Conservation (phyloP, 2,888 invertebrate genomes). For the Mythimna impura region DNA sequence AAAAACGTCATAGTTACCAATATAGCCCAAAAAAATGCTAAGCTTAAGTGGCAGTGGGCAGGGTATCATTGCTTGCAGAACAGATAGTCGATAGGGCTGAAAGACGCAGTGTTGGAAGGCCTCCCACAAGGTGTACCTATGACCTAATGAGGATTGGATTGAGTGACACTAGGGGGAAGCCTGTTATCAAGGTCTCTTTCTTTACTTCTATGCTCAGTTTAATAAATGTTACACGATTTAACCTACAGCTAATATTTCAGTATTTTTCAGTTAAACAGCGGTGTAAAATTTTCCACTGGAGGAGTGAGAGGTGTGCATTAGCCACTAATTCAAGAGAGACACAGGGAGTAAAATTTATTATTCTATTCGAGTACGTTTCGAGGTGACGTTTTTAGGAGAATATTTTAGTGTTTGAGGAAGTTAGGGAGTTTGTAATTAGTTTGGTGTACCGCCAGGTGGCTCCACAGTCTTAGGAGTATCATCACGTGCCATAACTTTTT, state of each 20-base stretch:
- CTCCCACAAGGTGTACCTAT: too few relatives aligned
- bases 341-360: conserved; percentile 79
- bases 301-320: conserved; percentile 64
- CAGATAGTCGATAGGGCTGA: too few relatives aligned
- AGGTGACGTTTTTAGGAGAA: conserved; percentile 89
- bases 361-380: conserved; percentile 79
- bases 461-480: conserved; percentile 85
- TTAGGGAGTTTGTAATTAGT: conserved; percentile 89
- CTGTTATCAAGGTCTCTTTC: not conserved
- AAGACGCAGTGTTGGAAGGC: too few relatives aligned
- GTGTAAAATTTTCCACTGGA: conserved; percentile 47
- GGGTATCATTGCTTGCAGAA: too few relatives aligned
- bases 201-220: not conserved
- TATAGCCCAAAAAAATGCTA: too few relatives aligned
- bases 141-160: too few relatives aligned
- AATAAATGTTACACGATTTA: conserved; percentile 4
- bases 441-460: conserved; percentile 85
- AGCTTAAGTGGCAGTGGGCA: too few relatives aligned
- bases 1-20: too few relatives aligned
- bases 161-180: too few relatives aligned
- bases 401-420: conserved; percentile 89
- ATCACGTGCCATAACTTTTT: conserved; percentile 90
- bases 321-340: conserved; percentile 67
- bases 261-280: conserved; percentile 10
- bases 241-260: not conserved